phyloP scores from a whole-genome alignment of 1,140 invertebrate species.

The Atta texana region DNA sequence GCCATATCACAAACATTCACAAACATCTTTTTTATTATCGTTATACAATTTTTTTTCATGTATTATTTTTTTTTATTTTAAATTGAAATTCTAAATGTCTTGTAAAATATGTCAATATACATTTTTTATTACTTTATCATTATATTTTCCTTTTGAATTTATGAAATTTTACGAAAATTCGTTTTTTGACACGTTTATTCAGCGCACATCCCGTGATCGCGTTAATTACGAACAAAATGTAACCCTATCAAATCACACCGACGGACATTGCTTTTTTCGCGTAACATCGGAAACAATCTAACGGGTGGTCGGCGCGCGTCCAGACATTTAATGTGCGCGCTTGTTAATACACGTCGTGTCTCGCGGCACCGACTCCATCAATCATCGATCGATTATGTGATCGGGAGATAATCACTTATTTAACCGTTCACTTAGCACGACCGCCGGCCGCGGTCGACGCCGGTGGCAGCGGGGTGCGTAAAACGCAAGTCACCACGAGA shows the following conservation, averaged over 20 bases:
- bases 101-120: not conserved
- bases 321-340: conserved; percentile 22
- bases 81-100: not conserved
- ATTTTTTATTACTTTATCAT: not conserved
- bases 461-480: conserved; percentile 44
- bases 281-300: conserved; percentile 41
- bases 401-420: conserved; percentile 80
- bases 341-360: conserved; percentile 51
- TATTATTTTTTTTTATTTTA: not conserved
- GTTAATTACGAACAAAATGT: conserved; percentile 21
- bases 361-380: conserved; percentile 71
- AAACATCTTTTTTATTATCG: not conserved
- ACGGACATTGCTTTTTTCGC: conserved; percentile 31
- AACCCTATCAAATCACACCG: conserved; percentile 25
- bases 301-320: conserved; percentile 47
- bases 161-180: not conserved
- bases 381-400: conserved; percentile 80
- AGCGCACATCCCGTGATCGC: not conserved
- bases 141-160: not conserved
- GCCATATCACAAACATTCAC: not conserved
- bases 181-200: conserved; percentile 7
- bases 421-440: conserved; percentile 79
- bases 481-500: conserved; percentile 75
- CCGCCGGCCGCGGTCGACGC: conserved; percentile 36
- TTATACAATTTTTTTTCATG: not conserved